Base-by-base conservation (phyloP, 2,888 invertebrate genomes). In the Pogonocherus hispidulus region DNA sequence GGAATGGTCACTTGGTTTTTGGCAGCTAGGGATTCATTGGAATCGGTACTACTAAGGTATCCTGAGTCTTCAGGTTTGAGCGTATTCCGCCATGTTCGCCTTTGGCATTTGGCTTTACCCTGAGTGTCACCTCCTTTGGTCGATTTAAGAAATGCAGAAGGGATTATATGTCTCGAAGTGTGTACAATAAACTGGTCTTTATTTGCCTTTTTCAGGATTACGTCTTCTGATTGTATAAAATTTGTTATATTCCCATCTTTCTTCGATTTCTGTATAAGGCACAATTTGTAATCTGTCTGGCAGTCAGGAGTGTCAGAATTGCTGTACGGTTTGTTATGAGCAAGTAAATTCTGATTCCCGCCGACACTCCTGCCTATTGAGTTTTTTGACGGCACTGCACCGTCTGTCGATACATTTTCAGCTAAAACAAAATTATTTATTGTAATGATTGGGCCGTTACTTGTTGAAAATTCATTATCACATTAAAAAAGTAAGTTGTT, bases 31-130 rank as follows among this genome's bases (percentile, higher is more conserved):
- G 69, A 71, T 46, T 73, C 77, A 47, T 67, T 80, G 2, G 62
- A 94, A 79, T 95, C 95, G 32, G 94, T 94, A 82, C 95, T 94
- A 82, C 95, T 95, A 66, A 95, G 88, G 80, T 95, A 95, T 0
- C 95, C 95, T 0, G 94, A 94, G 83, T 95, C 95, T 81, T 93
- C 90, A 1, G 80, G 81, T 70, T 78, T 81, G 14, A 74, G 56
- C 3, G 69, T 71, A 20, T 67, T 76, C 16, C 73, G 67, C 80
- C 79, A 79, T 6, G 70, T 62, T 55, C 59, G 66, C 54, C 55
- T 65, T 54, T 79, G 79, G 66, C 79, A 71, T 20, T 75, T 76
- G 86, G 85, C 85, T 44, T 56, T 47, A 41, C 37, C 49, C 6
- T 35, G 57, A 32, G 67, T 51, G 32, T 64, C 70, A 3, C 73